Percentiles rank a stretch among this genome's conserved stretches.
Conservation (phyloP, 2,888 invertebrate species). For the Nomada fucata region DNA sequence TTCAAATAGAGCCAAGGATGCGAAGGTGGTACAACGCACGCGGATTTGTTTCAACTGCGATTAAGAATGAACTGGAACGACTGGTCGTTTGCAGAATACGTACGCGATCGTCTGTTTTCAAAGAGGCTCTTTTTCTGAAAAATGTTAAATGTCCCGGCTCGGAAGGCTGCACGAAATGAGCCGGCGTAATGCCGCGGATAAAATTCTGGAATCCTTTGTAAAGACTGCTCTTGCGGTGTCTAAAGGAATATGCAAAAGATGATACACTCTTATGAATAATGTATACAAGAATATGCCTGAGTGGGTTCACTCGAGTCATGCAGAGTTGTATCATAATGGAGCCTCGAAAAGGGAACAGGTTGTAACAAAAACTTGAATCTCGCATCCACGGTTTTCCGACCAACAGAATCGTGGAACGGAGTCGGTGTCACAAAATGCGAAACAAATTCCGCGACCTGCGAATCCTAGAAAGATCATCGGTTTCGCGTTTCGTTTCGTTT, state of each 20-base stretch:
- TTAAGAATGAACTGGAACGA: too few relatives aligned
- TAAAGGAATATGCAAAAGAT: conserved; percentile 29
- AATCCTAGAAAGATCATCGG: neutral
- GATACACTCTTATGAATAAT: conserved; percentile 48
- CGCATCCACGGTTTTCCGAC: neutral
- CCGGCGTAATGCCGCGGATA: neutral
- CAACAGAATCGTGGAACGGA: neutral
- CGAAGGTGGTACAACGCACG: neutral
- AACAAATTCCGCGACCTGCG: neutral
- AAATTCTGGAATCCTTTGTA: conserved; percentile 3
- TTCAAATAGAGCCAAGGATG: neutral
- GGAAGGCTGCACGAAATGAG: neutral
- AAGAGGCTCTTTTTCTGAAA: neutral
- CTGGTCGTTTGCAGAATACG: neutral
- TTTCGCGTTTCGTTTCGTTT: neutral
- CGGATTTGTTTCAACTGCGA: neutral
- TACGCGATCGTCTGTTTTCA: neutral
- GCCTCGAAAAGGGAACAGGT: conserved; percentile 4
- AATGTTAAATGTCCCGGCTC: neutral
- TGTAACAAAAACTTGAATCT: conserved; percentile 1
- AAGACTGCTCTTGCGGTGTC: neutral
- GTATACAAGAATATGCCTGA: conserved; percentile 24
- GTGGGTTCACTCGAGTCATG: conserved; percentile 38
- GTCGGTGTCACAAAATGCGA: neutral
- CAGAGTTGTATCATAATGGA: conserved; percentile 25